Evolutionary conservation across 1,140 invertebrate genomes (phyloP).

Genomic region (Heterodera schachtii): DNA sequence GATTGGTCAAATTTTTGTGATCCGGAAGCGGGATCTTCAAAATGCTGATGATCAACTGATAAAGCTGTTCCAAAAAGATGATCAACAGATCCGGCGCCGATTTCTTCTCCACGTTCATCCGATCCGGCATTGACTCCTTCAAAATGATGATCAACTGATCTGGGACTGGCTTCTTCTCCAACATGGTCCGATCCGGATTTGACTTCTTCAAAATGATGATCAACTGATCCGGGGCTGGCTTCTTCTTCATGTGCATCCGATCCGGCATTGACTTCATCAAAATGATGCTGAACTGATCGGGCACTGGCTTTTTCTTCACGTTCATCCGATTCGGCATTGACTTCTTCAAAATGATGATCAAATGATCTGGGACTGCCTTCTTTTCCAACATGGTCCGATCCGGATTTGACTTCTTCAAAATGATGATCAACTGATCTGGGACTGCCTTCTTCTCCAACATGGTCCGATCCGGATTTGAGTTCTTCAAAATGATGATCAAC

Average conservation of each 20-base stretch:
- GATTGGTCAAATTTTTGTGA: not conserved
- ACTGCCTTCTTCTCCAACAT: no score
- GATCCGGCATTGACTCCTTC: no score
- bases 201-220: not conserved
- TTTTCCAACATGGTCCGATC: no score
- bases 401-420: no score
- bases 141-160: not conserved
- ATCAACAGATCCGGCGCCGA: not conserved
- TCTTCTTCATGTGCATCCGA: not conserved
- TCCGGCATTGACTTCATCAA: no score
- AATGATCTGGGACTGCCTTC: no score
- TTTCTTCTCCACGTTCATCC: not conserved
- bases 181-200: not conserved
- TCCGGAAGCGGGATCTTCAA: not conserved
- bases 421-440: no score
- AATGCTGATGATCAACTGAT: not conserved
- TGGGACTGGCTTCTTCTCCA: not conserved
- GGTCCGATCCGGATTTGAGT: no score
- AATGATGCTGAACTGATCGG: no score
- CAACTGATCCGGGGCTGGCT: constrained; percentile 3
- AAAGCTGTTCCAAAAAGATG: not conserved
- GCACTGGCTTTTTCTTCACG: no score
- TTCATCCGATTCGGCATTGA: no score
- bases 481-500: not conserved
- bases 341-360: no score